Evolutionary conservation across 2,797 vertebrate species (phyloP).

Genomic region (Paguma larvata): DNA sequence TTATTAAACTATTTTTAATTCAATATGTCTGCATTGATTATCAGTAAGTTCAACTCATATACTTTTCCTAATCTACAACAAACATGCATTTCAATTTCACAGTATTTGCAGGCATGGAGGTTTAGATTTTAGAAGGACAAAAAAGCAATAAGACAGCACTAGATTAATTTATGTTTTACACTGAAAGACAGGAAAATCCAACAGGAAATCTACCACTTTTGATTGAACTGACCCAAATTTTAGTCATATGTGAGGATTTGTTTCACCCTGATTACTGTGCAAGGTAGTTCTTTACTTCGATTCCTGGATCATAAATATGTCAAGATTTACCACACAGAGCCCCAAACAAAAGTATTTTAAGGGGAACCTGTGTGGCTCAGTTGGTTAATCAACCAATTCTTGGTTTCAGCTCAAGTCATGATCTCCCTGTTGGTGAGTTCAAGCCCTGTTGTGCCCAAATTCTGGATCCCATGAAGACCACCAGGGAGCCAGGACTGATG

Average conservation of each 20-base stretch:
- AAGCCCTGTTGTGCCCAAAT: no score
- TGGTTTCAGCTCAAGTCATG: no score
- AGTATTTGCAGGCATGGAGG: neutral
- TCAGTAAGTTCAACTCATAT: neutral
- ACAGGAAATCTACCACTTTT: neutral
- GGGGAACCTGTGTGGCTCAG: neutral
- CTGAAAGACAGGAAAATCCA: neutral
- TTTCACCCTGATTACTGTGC: neutral
- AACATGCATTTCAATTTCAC: neutral
- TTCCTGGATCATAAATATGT: neutral
- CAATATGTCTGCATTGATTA: neutral
- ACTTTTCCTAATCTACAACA: neutral
- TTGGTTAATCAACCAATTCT: no score
- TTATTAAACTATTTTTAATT: neutral
- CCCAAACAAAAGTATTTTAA: constrained; percentile 31
- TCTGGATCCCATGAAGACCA: no score
- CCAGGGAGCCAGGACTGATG: no score
- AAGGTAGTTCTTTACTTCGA: neutral
- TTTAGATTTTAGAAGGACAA: neutral
- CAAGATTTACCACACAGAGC: neutral
- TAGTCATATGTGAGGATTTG: neutral
- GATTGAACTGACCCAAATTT: neutral
- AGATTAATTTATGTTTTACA: neutral
- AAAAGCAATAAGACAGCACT: neutral
- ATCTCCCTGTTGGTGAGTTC: no score